Evolutionary conservation across 92 coral and sea anemone genomes (phyloP).

Genomic region (Meandrina meandrites): DNA sequence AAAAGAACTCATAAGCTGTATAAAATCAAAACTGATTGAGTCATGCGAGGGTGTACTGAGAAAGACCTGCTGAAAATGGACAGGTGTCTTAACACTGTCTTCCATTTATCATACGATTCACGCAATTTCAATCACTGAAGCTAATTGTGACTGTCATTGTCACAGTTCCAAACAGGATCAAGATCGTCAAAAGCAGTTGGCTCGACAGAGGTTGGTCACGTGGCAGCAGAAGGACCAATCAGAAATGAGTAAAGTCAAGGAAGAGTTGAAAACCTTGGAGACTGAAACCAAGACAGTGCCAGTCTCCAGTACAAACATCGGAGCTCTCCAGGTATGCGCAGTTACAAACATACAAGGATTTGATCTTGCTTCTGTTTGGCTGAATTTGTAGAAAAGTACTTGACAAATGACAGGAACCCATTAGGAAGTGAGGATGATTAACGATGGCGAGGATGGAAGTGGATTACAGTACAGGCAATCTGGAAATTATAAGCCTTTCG

Average conservation of each 20-base stretch:
- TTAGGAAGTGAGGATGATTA: background rate
- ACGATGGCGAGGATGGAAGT: background rate
- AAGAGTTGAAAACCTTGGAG: slow-evolving; percentile 65
- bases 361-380: background rate
- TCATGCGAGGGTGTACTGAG: background rate
- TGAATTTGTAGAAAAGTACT: background rate
- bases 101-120: background rate
- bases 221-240: slow-evolving; percentile 82
- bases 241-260: slow-evolving; percentile 76
- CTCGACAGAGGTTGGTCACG: slow-evolving; percentile 82
- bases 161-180: slow-evolving; percentile 82
- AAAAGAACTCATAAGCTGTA: too few relatives aligned
- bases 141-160: background rate
- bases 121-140: background rate
- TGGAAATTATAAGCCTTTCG: too few relatives aligned
- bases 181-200: slow-evolving; percentile 81
- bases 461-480: background rate
- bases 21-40: background rate
- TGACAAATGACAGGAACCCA: background rate
- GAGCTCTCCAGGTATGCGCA: slow-evolving; percentile 78
- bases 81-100: too few relatives aligned
- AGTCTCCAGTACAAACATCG: slow-evolving; percentile 71
- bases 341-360: background rate
- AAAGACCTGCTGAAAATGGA: too few relatives aligned
- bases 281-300: slow-evolving; percentile 55